Percentiles rank a stretch among this genome's conserved stretches.
Conservation (phyloP, 2,113 vertebrate species). For the Lepisosteus oculatus region DNA sequence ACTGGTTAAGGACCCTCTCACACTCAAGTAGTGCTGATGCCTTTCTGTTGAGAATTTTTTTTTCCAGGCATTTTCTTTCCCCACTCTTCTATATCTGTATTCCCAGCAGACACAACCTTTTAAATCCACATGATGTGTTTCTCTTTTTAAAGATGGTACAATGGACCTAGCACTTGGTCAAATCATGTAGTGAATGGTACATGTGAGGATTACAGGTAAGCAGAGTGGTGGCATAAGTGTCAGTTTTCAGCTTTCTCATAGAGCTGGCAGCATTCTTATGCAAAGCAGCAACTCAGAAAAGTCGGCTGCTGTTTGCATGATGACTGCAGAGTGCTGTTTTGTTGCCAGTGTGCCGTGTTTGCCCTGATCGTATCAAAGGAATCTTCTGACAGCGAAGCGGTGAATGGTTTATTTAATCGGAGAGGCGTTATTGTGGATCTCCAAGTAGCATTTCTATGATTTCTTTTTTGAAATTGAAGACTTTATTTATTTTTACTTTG, state of each 20-base stretch:
- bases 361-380: not conserved
- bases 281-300: not conserved
- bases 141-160: slow-evolving; percentile 64
- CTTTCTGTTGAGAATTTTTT: no score
- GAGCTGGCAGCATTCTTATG: not conserved
- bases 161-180: slow-evolving; percentile 69
- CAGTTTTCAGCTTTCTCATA: not conserved
- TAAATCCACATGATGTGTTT: not conserved
- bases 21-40: no score
- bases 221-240: slow-evolving; percentile 39
- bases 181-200: slow-evolving; percentile 70
- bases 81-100: no score
- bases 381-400: not conserved
- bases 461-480: no score
- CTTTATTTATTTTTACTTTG: no score
- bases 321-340: slow-evolving; percentile 1
- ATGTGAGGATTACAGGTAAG: slow-evolving; percentile 64
- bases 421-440: no score
- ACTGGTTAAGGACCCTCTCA: no score
- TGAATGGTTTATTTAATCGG: no score
- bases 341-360: slow-evolving; percentile 3
- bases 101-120: no score
- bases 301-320: slow-evolving; percentile 5
- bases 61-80: no score
- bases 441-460: no score